Evolutionary conservation across 2,113 vertebrate genomes (phyloP).

Genomic region (Daboia siamensis): DNA sequence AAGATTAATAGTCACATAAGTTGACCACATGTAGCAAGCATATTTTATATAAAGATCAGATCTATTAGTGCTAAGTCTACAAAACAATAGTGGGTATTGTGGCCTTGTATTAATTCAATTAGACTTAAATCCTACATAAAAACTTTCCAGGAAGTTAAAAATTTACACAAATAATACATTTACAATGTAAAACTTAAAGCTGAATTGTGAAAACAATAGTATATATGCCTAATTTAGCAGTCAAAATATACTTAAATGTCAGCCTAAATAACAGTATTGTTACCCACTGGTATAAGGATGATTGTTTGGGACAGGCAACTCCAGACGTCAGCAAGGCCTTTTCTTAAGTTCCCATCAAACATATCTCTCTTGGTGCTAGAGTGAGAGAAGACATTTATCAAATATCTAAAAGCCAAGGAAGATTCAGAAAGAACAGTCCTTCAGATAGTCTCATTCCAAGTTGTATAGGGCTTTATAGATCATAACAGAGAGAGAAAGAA

Average conservation of each 20-base stretch:
- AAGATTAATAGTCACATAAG: neutral
- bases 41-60: neutral
- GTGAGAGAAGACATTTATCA: neutral
- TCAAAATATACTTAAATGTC: neutral
- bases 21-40: neutral
- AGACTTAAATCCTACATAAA: neutral
- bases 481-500: no score
- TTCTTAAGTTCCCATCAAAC: neutral
- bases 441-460: neutral
- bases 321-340: neutral
- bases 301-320: neutral
- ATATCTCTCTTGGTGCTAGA: neutral
- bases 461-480: neutral
- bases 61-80: constrained; percentile 16
- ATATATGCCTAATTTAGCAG: neutral
- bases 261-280: neutral
- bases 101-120: neutral
- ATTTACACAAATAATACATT: neutral
- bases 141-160: neutral
- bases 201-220: neutral
- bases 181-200: neutral
- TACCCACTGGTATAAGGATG: neutral
- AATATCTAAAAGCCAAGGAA: neutral
- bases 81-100: constrained; percentile 2
- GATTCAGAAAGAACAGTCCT: neutral